A percentile compares a stretch with the other conserved stretches of the same genome.
phyloP scores from a whole-genome alignment of 2,888 invertebrate species.

The Parnassius orleans region DNA sequence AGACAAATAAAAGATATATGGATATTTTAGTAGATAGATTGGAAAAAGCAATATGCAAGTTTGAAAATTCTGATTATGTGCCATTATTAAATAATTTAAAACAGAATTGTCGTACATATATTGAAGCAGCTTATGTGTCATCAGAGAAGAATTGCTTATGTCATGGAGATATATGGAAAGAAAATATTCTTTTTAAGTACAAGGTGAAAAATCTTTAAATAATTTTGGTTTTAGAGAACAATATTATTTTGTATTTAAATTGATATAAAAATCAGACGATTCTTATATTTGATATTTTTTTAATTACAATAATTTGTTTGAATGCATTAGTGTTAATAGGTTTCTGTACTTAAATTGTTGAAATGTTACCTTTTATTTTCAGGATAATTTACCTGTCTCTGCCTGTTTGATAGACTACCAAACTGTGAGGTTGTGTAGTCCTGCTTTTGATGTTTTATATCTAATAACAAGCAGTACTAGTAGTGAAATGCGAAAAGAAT shows the following conservation, averaged over 20 bases:
- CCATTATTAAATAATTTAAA: slow-evolving; percentile 46
- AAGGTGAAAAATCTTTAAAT: slow-evolving; percentile 41
- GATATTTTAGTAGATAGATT: slow-evolving; percentile 59
- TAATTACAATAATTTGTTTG: too few relatives aligned
- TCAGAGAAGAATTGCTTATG: slow-evolving; percentile 55
- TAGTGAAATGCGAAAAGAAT: slow-evolving; percentile 42
- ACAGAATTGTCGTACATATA: slow-evolving; percentile 44
- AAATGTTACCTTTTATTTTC: slow-evolving; percentile 35
- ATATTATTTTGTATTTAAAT: too few relatives aligned
- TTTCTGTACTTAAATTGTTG: neutral
- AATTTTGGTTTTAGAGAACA: too few relatives aligned
- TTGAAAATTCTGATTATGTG: slow-evolving; percentile 48
- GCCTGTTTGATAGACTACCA: slow-evolving; percentile 72
- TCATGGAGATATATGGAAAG: slow-evolving; percentile 75
- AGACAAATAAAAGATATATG: slow-evolving; percentile 55
- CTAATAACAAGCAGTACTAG: slow-evolving; percentile 60
- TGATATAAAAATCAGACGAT: too few relatives aligned
- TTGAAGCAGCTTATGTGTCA: slow-evolving; percentile 40
- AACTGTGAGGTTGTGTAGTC: slow-evolving; percentile 56
- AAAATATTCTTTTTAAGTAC: slow-evolving; percentile 69
- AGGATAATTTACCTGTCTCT: slow-evolving; percentile 50
- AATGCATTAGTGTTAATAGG: too few relatives aligned
- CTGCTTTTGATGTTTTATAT: slow-evolving; percentile 63
- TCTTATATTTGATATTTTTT: too few relatives aligned
- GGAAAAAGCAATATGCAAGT: slow-evolving; percentile 52